Evolutionary conservation across 2,797 vertebrate genomes (phyloP).

Genomic region (Pipistrellus nathusii): DNA sequence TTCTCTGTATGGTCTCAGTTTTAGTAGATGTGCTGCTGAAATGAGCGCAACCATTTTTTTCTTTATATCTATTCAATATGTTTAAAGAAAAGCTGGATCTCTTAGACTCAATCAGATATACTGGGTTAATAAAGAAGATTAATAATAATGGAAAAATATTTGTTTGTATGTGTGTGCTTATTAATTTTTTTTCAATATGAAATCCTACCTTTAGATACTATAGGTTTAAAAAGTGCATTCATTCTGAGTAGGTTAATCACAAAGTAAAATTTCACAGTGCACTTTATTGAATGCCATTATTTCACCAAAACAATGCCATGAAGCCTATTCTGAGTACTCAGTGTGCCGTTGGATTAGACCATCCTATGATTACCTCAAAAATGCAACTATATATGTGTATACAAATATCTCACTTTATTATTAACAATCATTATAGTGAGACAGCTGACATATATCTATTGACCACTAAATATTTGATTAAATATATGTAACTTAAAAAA

Average conservation of each 20-base stretch:
- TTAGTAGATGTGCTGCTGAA: not conserved
- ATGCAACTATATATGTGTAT: not conserved
- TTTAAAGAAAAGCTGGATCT: conserved; percentile 45
- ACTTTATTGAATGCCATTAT: conserved; percentile 18
- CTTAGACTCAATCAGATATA: not conserved
- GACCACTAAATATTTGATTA: conserved; percentile 5
- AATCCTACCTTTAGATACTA: conserved; percentile 17
- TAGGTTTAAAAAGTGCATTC: conserved; percentile 29
- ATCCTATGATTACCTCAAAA: conserved; percentile 34
- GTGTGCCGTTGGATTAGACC: not conserved
- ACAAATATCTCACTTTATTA: conserved; percentile 20
- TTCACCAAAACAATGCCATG: conserved; percentile 7
- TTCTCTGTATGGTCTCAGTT: not conserved
- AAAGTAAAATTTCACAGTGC: not conserved
- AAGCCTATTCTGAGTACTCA: conserved; percentile 24
- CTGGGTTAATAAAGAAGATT: conserved; percentile 1
- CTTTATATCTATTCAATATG: not conserved
- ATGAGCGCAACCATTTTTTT: not conserved
- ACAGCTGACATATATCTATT: conserved; percentile 29
- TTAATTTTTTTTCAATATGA: conserved; percentile 1
- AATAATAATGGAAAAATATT: conserved; percentile 12
- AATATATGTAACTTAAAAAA: not conserved
- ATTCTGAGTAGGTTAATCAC: conserved; percentile 4
- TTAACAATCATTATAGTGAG: conserved; percentile 56
- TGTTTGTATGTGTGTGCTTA: not conserved